Evolutionary conservation across 2,113 vertebrate species (phyloP), one percentile per base, ranked within the genome.

Genomic region (Triplophysa tibetana): DNA sequence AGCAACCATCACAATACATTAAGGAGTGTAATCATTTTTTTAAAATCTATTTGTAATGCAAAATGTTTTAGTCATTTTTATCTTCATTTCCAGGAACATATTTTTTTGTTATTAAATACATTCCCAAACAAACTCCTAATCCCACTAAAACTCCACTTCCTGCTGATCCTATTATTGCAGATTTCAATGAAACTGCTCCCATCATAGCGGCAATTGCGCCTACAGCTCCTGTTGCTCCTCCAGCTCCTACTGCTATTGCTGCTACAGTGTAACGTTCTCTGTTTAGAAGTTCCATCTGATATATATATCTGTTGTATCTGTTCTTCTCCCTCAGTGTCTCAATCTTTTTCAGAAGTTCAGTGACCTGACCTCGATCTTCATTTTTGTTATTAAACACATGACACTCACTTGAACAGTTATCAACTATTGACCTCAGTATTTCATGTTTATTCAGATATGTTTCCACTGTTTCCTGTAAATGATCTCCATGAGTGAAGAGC

Each of bases 401-500:
- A 54, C 60, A 80, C 6, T 10, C 5, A 12, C 82, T 58, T n/a
- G 2, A 33, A 56, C 24, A 72, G 26, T 21, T 4, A 38, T 2
- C 19, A 14, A 72, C 50, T 4, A 72, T 0, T n/a, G 50, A 56
- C 17, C 1, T 19, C 50, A 70, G 69, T 14, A 10, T 14, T 56
- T 21, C 0, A 70, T 2, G 33, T 13, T 2, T 2, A n/a, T 2
- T 2, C 16, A 72, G 11, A 41, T 52, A 19, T 5, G 29, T 3
- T 1, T 41, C 66, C 2, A 74, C 1, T 8, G 2, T 10, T 52
- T 13, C 3, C 9, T 19, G 4, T 0, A 80, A 72, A 45, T 77
- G 45, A 63, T 89, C 86, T n/a, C 74, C 81, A 7, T 33, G 45
- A n/a, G 80, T 86, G 56, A 87, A 87, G 23, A 87, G 8, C 61